phyloP scores from a whole-genome alignment of 1,140 invertebrate genomes.

The Nylanderia fulva region DNA sequence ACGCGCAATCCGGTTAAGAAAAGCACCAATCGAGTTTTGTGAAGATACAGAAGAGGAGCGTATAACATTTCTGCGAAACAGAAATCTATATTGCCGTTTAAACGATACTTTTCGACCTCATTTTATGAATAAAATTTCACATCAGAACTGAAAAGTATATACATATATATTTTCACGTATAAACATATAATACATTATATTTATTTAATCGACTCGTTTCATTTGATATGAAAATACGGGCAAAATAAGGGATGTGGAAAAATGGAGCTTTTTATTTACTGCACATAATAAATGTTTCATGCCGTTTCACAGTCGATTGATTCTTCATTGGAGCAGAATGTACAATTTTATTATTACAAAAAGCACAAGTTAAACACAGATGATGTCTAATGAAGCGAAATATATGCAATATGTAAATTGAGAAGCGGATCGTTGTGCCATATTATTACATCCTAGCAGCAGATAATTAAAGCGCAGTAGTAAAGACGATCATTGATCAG shows the following conservation, averaged over 20 bases:
- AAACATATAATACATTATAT: not conserved
- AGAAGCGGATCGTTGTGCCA: not conserved
- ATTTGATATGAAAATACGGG: not conserved
- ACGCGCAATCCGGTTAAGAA: conserved; percentile 25
- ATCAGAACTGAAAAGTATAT: not conserved
- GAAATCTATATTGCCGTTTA: not conserved
- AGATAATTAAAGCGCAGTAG: conserved; percentile 60
- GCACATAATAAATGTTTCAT: conserved; percentile 8
- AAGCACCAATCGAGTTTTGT: conserved; percentile 34
- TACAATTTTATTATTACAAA: conserved; percentile 25
- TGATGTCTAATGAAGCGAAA: conserved; percentile 18
- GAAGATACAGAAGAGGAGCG: not conserved
- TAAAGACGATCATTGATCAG: conserved; percentile 65
- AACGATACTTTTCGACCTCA: not conserved
- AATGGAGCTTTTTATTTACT: conserved; percentile 26
- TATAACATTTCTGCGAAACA: conserved; percentile 21
- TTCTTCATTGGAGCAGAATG: conserved; percentile 10
- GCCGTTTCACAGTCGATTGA: not conserved
- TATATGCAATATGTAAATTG: conserved; percentile 13
- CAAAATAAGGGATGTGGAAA: not conserved
- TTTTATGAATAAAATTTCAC: not conserved
- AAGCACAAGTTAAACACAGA: not conserved
- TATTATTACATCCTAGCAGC: conserved; percentile 6
- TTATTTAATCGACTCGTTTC: not conserved
- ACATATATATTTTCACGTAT: not conserved